Percentiles rank a stretch among this genome's conserved stretches.
Evolutionary conservation across 2,888 invertebrate species (phyloP).

Genomic region (Callimorpha dominula): DNA sequence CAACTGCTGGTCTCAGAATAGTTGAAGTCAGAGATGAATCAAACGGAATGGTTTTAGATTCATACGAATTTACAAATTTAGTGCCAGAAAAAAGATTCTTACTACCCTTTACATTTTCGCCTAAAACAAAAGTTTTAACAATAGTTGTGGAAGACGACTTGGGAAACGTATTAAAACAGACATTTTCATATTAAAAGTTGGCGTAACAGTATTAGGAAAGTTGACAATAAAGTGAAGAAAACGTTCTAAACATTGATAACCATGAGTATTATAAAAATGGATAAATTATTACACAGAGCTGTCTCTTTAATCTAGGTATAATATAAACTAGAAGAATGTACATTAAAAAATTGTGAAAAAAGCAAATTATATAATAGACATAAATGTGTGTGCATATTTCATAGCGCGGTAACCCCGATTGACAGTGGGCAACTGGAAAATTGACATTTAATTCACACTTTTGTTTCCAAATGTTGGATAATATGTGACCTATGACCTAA

Average conservation of each 20-base stretch:
- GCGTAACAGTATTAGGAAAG: slow-evolving; percentile 55
- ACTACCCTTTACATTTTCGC: slow-evolving; percentile 84
- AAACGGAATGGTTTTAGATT: slow-evolving; percentile 87
- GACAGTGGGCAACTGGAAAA: slow-evolving; percentile 54
- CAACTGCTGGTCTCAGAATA: slow-evolving; percentile 88
- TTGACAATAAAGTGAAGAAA: slow-evolving; percentile 76
- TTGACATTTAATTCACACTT: slow-evolving; percentile 32
- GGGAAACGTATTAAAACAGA: slow-evolving; percentile 89
- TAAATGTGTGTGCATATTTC: slow-evolving; percentile 41
- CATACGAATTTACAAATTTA: slow-evolving; percentile 88
- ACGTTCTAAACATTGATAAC: slow-evolving; percentile 29
- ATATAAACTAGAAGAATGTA: slow-evolving; percentile 20
- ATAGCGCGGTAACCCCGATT: slow-evolving; percentile 54
- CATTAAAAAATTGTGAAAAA: slow-evolving; percentile 25
- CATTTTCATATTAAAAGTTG: slow-evolving; percentile 81
- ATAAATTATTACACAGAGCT: slow-evolving; percentile 24
- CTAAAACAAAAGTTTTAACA: slow-evolving; percentile 81
- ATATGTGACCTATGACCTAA: slow-evolving; percentile 14
- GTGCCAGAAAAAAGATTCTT: slow-evolving; percentile 87
- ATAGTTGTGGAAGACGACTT: slow-evolving; percentile 90
- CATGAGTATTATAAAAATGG: slow-evolving; percentile 26
- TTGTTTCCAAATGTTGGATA: not conserved
- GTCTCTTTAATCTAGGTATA: slow-evolving; percentile 37
- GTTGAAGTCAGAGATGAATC: slow-evolving; percentile 88
- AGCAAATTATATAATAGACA: slow-evolving; percentile 15